Evolutionary conservation across 2,113 vertebrate species (phyloP).

Genomic region (Eulacestoma nigropectus): DNA sequence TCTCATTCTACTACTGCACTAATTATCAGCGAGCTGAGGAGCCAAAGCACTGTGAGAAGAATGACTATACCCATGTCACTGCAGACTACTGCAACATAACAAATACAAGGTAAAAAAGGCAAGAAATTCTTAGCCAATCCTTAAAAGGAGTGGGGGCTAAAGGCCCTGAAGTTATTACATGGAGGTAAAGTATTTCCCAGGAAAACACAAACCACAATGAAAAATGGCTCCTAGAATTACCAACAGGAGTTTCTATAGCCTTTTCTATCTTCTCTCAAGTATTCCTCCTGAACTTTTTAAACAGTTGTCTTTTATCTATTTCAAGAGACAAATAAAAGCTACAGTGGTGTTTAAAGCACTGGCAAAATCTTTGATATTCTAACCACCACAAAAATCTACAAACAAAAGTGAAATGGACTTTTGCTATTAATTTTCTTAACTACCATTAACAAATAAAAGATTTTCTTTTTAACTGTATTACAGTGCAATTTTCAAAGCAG

Average conservation of each 20-base stretch:
- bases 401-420: not conserved
- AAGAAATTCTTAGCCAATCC: not conserved
- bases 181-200: not conserved
- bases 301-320: not conserved
- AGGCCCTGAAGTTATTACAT: not conserved
- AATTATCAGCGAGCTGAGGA: not conserved
- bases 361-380: not conserved
- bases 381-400: not conserved
- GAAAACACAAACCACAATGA: not conserved
- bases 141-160: not conserved
- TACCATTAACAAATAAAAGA: not conserved
- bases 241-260: not conserved
- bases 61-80: rapidly evolving
- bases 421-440: not conserved
- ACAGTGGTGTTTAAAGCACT: not conserved
- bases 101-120: not conserved
- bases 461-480: not conserved
- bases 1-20: not conserved
- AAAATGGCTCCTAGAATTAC: not conserved
- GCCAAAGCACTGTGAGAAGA: not conserved
- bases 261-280: not conserved
- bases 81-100: not conserved
- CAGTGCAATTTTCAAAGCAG: not conserved
- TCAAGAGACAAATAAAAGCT: not conserved
- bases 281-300: not conserved